Conservation (phyloP, 2,888 invertebrate species). For the Plagiodera versicolora region DNA sequence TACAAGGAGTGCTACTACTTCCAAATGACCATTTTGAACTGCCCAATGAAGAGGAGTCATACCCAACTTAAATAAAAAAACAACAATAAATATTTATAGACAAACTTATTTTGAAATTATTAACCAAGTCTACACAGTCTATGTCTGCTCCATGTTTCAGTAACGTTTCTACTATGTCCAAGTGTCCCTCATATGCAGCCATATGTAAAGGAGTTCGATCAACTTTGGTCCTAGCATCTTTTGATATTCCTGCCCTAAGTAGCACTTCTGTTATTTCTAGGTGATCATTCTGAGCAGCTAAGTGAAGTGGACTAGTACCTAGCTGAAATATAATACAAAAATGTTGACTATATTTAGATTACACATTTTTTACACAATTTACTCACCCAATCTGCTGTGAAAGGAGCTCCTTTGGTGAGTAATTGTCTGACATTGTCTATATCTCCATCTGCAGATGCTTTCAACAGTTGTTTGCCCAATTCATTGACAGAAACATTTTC, state of each 20-base stretch:
- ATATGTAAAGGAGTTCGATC: conserved; percentile 90
- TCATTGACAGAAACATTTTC: conserved; percentile 63
- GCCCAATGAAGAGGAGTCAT: conserved; percentile 97
- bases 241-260: conserved; percentile 81
- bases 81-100: not conserved
- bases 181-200: conserved; percentile 83
- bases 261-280: conserved; percentile 78
- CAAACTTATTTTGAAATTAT: conserved; percentile 11
- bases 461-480: conserved; percentile 80
- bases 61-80: conserved; percentile 63
- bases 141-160: conserved; percentile 71
- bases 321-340: conserved; percentile 58
- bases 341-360: no score
- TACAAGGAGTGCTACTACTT: conserved; percentile 70
- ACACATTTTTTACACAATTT: no score
- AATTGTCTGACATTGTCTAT: conserved; percentile 74
- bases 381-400: conserved; percentile 89
- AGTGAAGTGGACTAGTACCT: conserved; percentile 87
- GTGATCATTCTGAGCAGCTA: conserved; percentile 82
- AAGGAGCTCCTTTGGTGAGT: conserved; percentile 86
- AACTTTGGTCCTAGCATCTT: conserved; percentile 89
- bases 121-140: conserved; percentile 78
- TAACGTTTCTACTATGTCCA: conserved; percentile 70
- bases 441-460: conserved; percentile 79
- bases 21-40: conserved; percentile 75